Evolutionary conservation across 2,888 invertebrate genomes (phyloP), one percentile per base, ranked within the genome.

Genomic region (Ectropis crepuscularia): DNA sequence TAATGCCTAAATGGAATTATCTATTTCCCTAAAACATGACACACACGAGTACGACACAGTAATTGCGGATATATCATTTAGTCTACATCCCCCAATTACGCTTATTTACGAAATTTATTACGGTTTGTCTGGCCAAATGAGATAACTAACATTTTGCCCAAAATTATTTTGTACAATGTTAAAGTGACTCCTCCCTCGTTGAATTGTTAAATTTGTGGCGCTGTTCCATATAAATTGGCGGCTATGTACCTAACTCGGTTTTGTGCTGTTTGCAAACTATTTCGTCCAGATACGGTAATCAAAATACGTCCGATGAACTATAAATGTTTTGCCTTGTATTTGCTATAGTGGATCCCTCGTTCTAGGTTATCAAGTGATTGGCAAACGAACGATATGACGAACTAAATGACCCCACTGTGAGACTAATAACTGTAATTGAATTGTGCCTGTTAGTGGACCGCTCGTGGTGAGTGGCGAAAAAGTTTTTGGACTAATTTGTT

Each of bases 21-120:
- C 10, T 11, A 10, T 36, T 47, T 57, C 42, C 57, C 57, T 43
- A 57, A 61, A 53, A 50, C 28, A 38, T 47, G 57, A 57, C 49
- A 41, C 49, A 50, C 16, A 28, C n/a, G n/a, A 28, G 16, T 45
- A 8, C 38, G 10, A 45, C 47, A 67, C 53, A 51, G 69, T 73
- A 75, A 76, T 70, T 67, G 69, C 77, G 77, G 81, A 81, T 79
- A 75, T 76, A 73, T 69, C 74, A 70, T 65, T 74, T 72, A 63
- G 57, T 69, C 76, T 74, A 78, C 78, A 75, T 81, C 79, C 81
- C 78, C 76, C 76, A 86, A 28, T 87, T 83, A 84, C 77, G 73
- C 71, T 68, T 75, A 77, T 59, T 59, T 50, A 43, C 50, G 41
- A 10, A 36, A 38, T 11, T 9, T 16, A 16, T 28, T 7, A 50